Conservation (phyloP, 2,797 vertebrate species). For the Scolopax bukidnonensis region DNA sequence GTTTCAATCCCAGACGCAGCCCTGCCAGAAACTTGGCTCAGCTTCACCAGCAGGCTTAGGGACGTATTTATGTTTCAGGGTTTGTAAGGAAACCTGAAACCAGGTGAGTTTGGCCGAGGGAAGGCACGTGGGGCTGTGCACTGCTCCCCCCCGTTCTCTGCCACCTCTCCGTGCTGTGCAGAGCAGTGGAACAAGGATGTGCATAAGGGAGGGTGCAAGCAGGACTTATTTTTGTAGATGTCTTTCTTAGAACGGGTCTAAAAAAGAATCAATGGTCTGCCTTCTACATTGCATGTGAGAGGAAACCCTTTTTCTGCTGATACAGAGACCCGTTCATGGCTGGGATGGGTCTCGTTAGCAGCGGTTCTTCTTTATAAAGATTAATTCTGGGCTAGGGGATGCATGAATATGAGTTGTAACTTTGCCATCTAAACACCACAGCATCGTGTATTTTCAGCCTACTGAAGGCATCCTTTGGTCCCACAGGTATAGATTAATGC, state of each 20-base stretch:
- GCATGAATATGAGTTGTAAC: neutral
- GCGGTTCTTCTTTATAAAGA: neutral
- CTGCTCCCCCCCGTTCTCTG: neutral
- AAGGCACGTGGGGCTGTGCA: neutral
- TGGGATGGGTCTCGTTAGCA: neutral
- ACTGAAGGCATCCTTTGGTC: neutral
- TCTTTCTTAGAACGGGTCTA: neutral
- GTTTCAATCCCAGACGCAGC: slow-evolving; percentile 2
- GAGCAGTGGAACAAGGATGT: neutral
- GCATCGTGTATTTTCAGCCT: neutral
- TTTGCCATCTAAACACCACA: neutral
- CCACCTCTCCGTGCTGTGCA: rapidly evolving
- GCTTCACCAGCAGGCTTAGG: neutral
- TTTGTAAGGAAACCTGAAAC: slow-evolving; percentile 21
- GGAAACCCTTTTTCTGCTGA: neutral
- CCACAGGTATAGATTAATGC: rapidly evolving
- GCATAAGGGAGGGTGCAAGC: neutral
- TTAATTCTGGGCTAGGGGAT: neutral
- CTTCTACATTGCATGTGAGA: neutral
- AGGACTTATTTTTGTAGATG: neutral
- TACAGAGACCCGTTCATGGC: neutral
- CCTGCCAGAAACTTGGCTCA: slow-evolving; percentile 7
- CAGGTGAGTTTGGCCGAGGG: slow-evolving; percentile 5
- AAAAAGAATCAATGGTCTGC: neutral
- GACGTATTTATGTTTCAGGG: neutral